A percentile compares a stretch with the other conserved stretches of the same genome.
phyloP scores from a whole-genome alignment of 2,797 vertebrate genomes.

The Bradypodion ventrale region DNA sequence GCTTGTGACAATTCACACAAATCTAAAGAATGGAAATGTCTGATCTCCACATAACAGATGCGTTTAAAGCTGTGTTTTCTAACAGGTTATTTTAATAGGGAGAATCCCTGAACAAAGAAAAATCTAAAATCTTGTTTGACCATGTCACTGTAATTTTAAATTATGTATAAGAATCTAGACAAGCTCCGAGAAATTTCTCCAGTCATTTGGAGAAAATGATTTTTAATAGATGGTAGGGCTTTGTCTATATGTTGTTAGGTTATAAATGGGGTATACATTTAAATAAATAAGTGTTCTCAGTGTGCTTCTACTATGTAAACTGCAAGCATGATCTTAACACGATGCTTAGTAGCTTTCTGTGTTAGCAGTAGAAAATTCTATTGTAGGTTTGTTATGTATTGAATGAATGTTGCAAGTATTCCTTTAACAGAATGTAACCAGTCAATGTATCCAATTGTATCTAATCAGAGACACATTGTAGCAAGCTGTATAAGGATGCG shows the following conservation, averaged over 20 bases:
- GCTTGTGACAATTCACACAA: conserved; percentile 27
- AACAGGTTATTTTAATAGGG: conserved; percentile 7
- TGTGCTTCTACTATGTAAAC: neutral
- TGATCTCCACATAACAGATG: conserved; percentile 35
- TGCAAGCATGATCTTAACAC: neutral
- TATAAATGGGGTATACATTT: no score
- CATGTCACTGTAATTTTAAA: conserved; percentile 29
- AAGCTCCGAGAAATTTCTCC: conserved; percentile 14
- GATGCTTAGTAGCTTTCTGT: rapidly evolving
- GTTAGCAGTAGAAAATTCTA: neutral
- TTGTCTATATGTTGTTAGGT: no score
- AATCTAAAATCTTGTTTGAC: neutral
- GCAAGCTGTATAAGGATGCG: no score
- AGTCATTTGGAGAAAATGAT: neutral
- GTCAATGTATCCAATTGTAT: no score
- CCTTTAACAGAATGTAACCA: no score
- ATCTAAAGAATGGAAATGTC: conserved; percentile 36
- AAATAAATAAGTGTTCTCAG: no score
- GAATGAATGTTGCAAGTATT: no score
- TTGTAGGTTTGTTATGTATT: no score
- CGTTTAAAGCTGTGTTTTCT: conserved; percentile 17
- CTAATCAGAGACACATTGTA: no score
- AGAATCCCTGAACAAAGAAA: neutral
- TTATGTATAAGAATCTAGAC: neutral
- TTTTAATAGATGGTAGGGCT: neutral